A percentile compares a stretch with the other conserved stretches of the same genome.
phyloP scores from a whole-genome alignment of 2,888 invertebrate genomes.

The Blomia tropicalis region DNA sequence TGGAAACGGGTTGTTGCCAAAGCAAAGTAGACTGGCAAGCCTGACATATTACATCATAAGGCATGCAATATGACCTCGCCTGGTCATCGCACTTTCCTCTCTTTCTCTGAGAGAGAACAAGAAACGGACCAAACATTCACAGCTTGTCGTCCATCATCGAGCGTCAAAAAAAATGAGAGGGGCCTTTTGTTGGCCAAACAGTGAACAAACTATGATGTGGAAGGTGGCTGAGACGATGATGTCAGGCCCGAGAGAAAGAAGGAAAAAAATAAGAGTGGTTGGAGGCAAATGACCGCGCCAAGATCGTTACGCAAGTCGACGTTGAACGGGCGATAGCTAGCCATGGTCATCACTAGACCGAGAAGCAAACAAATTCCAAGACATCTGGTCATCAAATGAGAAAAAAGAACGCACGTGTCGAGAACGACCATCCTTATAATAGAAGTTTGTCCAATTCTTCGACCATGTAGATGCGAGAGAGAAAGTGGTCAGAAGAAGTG shows the following conservation, averaged over 20 bases:
- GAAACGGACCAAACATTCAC: neutral
- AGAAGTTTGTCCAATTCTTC: neutral
- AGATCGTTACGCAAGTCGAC: neutral
- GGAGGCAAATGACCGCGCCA: constrained; percentile 5
- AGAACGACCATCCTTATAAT: neutral
- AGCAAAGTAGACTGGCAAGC: too few species aligned
- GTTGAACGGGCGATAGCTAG: neutral
- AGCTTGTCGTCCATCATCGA: constrained; percentile 5
- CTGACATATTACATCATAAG: too few species aligned
- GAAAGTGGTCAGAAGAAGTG: constrained; percentile 15
- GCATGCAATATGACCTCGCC: neutral
- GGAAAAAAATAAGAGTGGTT: too few species aligned
- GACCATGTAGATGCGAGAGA: neutral
- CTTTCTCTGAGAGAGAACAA: neutral
- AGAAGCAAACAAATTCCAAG: constrained; percentile 10
- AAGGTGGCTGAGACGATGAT: neutral
- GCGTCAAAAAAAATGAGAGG: neutral
- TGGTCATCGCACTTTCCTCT: constrained; percentile 4
- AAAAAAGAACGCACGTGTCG: constrained; percentile 3
- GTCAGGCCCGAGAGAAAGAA: constrained; percentile 6
- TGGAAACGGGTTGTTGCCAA: too few species aligned
- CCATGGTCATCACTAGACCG: constrained; percentile 12
- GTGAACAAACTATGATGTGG: too few species aligned
- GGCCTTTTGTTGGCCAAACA: constrained; percentile 8
- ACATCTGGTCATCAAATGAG: neutral